phyloP scores from a whole-genome alignment of 2,888 invertebrate genomes.

The Acanthococcus lagerstroemiae region DNA sequence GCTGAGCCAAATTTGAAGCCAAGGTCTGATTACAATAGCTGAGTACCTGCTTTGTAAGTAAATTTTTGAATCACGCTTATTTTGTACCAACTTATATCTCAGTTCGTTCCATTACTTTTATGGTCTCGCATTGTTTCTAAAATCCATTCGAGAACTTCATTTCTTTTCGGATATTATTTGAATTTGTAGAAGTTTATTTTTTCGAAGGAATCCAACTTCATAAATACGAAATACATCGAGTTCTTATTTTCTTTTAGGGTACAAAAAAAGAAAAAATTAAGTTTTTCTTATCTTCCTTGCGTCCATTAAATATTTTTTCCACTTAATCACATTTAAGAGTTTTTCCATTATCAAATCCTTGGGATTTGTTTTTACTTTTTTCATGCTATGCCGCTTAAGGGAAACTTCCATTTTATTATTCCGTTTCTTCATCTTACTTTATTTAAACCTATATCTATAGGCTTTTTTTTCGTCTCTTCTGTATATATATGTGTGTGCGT shows the following conservation, averaged over 20 bases:
- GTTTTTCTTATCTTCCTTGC: slow-evolving; percentile 22
- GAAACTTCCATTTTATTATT: slow-evolving; percentile 29
- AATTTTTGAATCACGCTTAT: no score
- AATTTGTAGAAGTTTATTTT: slow-evolving; percentile 24
- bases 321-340: slow-evolving; percentile 31
- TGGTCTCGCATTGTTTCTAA: no score
- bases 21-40: no score
- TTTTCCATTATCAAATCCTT: slow-evolving; percentile 30
- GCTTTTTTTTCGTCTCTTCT: slow-evolving; percentile 17
- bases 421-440: slow-evolving; percentile 27
- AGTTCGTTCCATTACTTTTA: no score
- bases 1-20: no score
- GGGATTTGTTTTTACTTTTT: slow-evolving; percentile 31
- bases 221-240: slow-evolving; percentile 23
- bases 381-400: slow-evolving; percentile 23
- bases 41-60: no score
- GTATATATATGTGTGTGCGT: slow-evolving; percentile 10
- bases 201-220: slow-evolving; percentile 15
- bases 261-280: no score
- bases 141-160: no score
- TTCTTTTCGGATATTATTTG: no score
- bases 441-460: slow-evolving; percentile 26
- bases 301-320: slow-evolving; percentile 31
- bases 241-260: slow-evolving; percentile 27
- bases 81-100: no score